These are phyloP conservation scores for Adela reaumurella DNA, from an alignment of 2,888 invertebrate species.

Conservation along the genomic window DNA sequence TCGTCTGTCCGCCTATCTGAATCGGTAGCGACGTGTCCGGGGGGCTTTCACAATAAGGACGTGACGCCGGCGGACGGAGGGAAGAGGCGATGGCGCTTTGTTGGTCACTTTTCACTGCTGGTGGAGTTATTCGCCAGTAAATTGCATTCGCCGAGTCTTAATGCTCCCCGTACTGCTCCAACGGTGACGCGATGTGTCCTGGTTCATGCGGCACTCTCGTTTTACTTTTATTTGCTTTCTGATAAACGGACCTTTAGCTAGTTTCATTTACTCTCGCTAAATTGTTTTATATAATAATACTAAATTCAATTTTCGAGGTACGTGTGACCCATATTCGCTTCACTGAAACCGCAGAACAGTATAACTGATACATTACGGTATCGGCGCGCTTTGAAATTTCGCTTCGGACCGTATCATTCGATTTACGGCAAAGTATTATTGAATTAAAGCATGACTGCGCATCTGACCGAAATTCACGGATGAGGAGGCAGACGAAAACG, in stretches of 20 bases:
- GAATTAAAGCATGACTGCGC: constrained; percentile 21
- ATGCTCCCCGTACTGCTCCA: background rate
- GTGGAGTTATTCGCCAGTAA: background rate
- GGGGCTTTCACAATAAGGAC: background rate
- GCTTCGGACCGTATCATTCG: constrained; percentile 27
- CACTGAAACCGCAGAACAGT: background rate
- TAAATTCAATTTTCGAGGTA: no score
- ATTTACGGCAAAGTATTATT: constrained; percentile 22
- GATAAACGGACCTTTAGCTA: no score
- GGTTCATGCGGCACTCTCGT: background rate
- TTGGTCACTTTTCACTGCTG: background rate
- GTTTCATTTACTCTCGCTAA: no score
- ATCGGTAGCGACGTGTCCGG: background rate
- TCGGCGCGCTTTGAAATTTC: background rate
- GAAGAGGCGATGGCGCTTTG: background rate
- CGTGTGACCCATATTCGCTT: background rate
- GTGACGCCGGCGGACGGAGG: background rate
- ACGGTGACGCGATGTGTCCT: background rate
- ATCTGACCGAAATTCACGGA: constrained; percentile 14
- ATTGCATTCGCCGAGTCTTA: background rate
- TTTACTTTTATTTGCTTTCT: no score
- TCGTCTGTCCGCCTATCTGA: background rate
- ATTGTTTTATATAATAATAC: no score
- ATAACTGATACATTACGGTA: background rate
- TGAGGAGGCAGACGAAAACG: no score